Percentiles rank a stretch among this genome's conserved stretches.
These are phyloP conservation scores for Luscinia luscinia DNA, from an alignment of 2,797 vertebrate species.

Conservation along the genomic window DNA sequence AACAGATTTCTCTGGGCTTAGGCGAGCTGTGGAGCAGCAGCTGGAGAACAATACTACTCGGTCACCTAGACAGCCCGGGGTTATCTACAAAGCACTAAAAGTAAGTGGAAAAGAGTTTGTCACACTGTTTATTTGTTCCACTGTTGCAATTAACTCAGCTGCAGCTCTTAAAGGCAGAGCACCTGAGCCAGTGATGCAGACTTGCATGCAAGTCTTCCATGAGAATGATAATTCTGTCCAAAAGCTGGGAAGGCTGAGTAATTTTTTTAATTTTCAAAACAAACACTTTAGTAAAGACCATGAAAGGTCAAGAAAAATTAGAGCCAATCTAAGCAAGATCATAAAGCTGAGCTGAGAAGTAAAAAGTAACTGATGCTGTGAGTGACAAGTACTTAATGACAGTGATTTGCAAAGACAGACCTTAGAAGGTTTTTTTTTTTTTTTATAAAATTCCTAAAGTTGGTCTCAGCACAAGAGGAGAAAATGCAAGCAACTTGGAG, in stretches of 20 bases:
- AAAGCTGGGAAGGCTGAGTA: not conserved
- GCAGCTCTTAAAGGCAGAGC: not conserved
- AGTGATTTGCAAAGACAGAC: not conserved
- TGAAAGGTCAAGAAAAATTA: not conserved
- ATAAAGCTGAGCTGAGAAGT: not conserved
- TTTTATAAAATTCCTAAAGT: not conserved
- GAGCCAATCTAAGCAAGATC: not conserved
- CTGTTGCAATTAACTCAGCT: not conserved
- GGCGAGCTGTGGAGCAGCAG: conserved; percentile 88
- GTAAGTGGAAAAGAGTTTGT: conserved; percentile 70
- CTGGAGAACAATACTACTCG: conserved; percentile 93
- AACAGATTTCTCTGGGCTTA: conserved; percentile 91
- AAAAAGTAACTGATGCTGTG: not conserved
- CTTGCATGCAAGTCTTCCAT: not conserved
- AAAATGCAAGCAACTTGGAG: not conserved
- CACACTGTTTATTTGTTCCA: not conserved
- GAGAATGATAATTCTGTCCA: not conserved
- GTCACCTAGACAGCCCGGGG: conserved; percentile 89
- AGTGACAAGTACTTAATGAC: not conserved
- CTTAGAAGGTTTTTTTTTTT: not conserved
- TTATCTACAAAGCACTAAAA: conserved; percentile 96
- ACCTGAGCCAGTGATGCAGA: not conserved
- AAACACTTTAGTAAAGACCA: not conserved
- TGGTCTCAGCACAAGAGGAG: not conserved
- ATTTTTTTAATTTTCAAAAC: not conserved